phyloP scores from a whole-genome alignment of 2,113 vertebrate genomes.

The Beaufortia kweichowensis region DNA sequence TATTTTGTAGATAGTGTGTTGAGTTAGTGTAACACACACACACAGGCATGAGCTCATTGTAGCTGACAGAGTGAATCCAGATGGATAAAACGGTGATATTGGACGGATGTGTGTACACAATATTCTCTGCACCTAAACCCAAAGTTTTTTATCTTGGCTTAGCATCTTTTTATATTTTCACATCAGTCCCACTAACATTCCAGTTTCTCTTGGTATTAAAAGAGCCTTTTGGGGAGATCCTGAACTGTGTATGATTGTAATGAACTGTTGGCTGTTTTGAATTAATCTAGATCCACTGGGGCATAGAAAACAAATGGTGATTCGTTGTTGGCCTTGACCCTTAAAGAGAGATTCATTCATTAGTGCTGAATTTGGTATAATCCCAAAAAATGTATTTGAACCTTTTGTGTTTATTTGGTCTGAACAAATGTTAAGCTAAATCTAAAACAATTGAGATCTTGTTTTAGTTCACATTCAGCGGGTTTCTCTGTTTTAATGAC shows the following conservation, averaged over 20 bases:
- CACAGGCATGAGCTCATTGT: conserved; percentile 47
- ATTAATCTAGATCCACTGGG: conserved; percentile 31
- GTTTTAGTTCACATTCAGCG: conserved; percentile 12
- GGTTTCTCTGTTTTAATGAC: not conserved
- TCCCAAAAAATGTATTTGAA: not conserved
- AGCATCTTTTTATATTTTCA: not conserved
- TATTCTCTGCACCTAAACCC: conserved; percentile 35
- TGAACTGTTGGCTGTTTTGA: conserved; percentile 16
- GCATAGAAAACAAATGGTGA: conserved; percentile 34
- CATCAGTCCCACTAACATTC: not conserved
- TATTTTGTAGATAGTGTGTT: conserved; percentile 47
- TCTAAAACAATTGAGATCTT: conserved; percentile 16
- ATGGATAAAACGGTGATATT: conserved; percentile 43
- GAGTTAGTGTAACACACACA: conserved; percentile 31
- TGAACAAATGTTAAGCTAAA: conserved; percentile 29
- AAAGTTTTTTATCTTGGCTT: conserved; percentile 37
- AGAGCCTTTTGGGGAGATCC: conserved; percentile 27
- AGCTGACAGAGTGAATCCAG: conserved; percentile 56
- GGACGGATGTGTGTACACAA: conserved; percentile 42
- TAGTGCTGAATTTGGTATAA: conserved; percentile 20
- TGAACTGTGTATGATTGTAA: conserved; percentile 48
- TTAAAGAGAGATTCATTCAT: conserved; percentile 23
- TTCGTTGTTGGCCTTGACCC: conserved; percentile 1
- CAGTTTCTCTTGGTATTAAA: conserved; percentile 19
- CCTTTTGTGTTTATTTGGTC: conserved; percentile 33